Evolutionary conservation across 2,113 vertebrate species (phyloP).

Genomic region (Candoia aspera): DNA sequence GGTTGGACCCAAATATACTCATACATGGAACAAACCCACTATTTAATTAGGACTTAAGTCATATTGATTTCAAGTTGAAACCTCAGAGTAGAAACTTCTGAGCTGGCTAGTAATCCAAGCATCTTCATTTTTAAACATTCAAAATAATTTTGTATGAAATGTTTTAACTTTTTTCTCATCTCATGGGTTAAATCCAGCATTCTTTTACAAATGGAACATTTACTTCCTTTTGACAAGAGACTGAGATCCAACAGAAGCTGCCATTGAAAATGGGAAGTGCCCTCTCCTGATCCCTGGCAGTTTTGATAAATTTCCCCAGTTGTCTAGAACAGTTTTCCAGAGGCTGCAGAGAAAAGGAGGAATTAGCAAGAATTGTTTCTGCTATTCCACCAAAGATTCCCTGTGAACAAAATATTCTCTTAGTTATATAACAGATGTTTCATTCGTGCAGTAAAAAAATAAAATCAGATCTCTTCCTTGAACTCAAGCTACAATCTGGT

Average conservation of each 20-base stretch:
- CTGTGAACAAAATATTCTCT: background rate
- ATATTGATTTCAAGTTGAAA: background rate
- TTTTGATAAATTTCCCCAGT: background rate
- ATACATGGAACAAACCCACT: background rate
- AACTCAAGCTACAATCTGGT: background rate
- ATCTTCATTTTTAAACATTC: background rate
- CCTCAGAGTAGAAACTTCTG: too few relatives aligned
- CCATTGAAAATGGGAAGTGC: background rate
- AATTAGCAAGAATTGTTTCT: background rate
- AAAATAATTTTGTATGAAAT: background rate
- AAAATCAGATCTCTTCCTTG: constrained; percentile 12
- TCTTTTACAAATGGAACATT: background rate
- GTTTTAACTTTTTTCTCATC: background rate
- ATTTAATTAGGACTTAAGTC: background rate
- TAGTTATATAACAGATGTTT: background rate
- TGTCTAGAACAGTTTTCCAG: background rate
- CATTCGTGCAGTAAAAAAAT: background rate
- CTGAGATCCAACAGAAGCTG: background rate
- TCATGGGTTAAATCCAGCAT: background rate
- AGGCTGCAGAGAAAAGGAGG: background rate
- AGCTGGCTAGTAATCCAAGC: background rate
- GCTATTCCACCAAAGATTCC: background rate
- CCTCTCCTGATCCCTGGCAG: background rate
- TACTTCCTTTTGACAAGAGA: background rate
- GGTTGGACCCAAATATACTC: background rate